phyloP scores from a whole-genome alignment of 2,888 invertebrate genomes.

The Hemaris fuciformis region DNA sequence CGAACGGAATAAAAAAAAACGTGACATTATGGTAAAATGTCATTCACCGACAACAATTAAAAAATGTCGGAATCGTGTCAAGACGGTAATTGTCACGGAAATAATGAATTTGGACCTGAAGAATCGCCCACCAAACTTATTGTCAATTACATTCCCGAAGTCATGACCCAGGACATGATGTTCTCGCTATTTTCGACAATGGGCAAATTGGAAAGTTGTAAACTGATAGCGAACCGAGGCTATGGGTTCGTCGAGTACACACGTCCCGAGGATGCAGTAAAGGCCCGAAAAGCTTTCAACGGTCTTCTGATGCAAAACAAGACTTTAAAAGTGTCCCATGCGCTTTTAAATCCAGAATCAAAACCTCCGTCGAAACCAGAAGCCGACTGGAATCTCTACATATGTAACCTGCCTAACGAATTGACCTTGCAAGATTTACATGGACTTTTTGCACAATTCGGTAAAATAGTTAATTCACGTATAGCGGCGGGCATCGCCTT shows the following conservation, averaged over 20 bases:
- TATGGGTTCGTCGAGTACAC: slow-evolving; percentile 81
- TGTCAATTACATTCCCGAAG: slow-evolving; percentile 82
- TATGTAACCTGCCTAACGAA: slow-evolving; percentile 81
- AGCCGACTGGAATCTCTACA: slow-evolving; percentile 81
- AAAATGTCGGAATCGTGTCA: slow-evolving; percentile 83
- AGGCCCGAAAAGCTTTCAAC: slow-evolving; percentile 78
- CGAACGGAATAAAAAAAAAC: slow-evolving; percentile 51
- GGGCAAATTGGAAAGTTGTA: slow-evolving; percentile 82
- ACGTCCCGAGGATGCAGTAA: slow-evolving; percentile 75
- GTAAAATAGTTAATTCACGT: slow-evolving; percentile 81
- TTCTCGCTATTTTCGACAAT: slow-evolving; percentile 80
- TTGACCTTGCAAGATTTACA: slow-evolving; percentile 81
- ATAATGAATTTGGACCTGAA: slow-evolving; percentile 78
- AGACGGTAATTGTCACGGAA: slow-evolving; percentile 82
- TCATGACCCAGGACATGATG: slow-evolving; percentile 82
- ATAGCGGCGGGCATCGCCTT: slow-evolving; percentile 81
- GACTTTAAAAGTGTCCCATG: slow-evolving; percentile 78
- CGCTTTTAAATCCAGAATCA: slow-evolving; percentile 74
- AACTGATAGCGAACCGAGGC: slow-evolving; percentile 80
- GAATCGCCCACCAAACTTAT: slow-evolving; percentile 82
- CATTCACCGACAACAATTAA: slow-evolving; percentile 82
- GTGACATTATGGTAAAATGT: slow-evolving; percentile 72
- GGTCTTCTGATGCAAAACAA: slow-evolving; percentile 80
- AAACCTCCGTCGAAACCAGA: slow-evolving; percentile 79
- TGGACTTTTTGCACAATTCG: slow-evolving; percentile 79